Percentiles rank a stretch among this genome's conserved stretches.
phyloP scores from a whole-genome alignment of 2,888 invertebrate genomes.

The Acrobasis suavella region DNA sequence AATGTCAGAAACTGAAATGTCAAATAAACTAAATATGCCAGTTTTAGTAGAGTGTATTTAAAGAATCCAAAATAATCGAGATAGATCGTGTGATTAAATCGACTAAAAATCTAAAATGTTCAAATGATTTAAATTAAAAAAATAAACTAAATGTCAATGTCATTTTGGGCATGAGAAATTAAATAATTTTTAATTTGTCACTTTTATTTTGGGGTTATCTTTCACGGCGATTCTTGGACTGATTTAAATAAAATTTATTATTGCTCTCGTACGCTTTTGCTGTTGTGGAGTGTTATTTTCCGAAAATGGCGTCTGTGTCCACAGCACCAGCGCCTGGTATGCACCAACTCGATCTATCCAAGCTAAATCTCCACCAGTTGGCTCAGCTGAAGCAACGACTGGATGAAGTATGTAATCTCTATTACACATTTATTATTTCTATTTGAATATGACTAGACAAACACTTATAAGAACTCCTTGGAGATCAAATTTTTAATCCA shows the following conservation, averaged over 20 bases:
- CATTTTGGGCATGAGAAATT: not conserved
- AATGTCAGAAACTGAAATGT: too few species aligned
- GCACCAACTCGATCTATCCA: conserved; percentile 91
- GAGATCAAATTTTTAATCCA: too few species aligned
- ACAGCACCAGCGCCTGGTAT: conserved; percentile 84
- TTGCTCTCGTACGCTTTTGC: not conserved
- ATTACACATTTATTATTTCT: not conserved
- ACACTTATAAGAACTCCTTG: too few species aligned
- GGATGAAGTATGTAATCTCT: conserved; percentile 85
- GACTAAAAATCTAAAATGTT: too few species aligned
- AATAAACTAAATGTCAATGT: not conserved
- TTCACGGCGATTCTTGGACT: not conserved
- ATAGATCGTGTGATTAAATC: too few species aligned
- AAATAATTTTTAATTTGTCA: not conserved
- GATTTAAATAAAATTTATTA: not conserved
- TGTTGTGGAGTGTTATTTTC: conserved; percentile 18
- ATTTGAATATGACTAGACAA: too few species aligned
- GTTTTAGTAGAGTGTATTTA: too few species aligned
- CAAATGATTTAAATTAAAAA: not conserved
- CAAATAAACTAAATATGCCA: too few species aligned
- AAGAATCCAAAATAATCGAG: too few species aligned
- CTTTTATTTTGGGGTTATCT: not conserved
- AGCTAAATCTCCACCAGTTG: conserved; percentile 90
- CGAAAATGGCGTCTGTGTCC: conserved; percentile 84
- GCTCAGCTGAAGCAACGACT: conserved; percentile 92